Evolutionary conservation across 2,797 vertebrate species (phyloP).

Genomic region (Benthosema pterotum): DNA sequence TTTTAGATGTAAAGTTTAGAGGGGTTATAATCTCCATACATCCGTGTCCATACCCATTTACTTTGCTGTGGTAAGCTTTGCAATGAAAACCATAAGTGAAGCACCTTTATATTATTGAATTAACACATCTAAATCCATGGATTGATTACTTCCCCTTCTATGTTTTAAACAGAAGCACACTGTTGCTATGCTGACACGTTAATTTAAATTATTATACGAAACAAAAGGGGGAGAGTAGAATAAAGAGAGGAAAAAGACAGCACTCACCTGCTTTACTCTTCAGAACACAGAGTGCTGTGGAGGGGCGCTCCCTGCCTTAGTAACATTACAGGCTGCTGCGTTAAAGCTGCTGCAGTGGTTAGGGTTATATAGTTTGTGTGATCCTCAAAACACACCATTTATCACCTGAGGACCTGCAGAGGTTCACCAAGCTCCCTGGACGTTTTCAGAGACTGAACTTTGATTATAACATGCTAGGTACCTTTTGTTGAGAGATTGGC

Average conservation of each 20-base stretch:
- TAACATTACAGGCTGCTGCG: constrained; percentile 82
- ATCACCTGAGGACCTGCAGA: constrained; percentile 89
- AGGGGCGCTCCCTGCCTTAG: constrained; percentile 95
- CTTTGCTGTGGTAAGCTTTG: too few relatives aligned
- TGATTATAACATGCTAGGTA: too few relatives aligned
- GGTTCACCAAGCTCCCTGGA: constrained; percentile 86
- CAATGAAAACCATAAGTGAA: too few relatives aligned
- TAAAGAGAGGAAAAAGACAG: background rate
- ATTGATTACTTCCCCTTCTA: too few relatives aligned
- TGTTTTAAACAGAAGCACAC: too few relatives aligned
- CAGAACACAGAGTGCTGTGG: constrained; percentile 91
- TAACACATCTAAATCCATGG: too few relatives aligned
- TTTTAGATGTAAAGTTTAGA: too few relatives aligned
- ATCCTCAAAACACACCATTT: constrained; percentile 76
- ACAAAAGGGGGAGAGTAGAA: constrained; percentile 1
- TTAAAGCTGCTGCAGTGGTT: constrained; percentile 87
- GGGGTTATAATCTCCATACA: too few relatives aligned
- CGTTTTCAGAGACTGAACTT: background rate
- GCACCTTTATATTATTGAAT: too few relatives aligned
- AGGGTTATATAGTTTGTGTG: constrained; percentile 71
- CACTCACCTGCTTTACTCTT: constrained; percentile 60
- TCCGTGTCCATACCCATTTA: too few relatives aligned
- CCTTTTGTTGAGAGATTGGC: too few relatives aligned
- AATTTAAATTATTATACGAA: background rate
- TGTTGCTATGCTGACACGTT: too few relatives aligned